Conservation (phyloP, 2,888 invertebrate species). For the Caenorhabditis wallacei region DNA sequence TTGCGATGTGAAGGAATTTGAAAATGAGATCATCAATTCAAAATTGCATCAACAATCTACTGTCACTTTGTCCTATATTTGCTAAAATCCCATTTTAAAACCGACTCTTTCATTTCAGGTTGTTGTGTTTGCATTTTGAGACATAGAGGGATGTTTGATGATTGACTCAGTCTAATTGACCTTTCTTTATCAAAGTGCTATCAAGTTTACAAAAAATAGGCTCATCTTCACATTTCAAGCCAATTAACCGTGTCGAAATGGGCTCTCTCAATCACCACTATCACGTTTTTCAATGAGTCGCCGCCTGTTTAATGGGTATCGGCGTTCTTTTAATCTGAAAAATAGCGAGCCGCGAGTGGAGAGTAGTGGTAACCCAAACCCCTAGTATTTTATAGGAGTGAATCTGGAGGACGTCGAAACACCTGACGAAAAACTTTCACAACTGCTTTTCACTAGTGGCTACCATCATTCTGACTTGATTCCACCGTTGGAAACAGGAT, state of each 20-base stretch:
- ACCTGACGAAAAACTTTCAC: slow-evolving; percentile 58
- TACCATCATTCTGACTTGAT: slow-evolving; percentile 36
- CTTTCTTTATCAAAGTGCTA: slow-evolving; percentile 49
- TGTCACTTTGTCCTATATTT: too few species aligned
- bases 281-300: slow-evolving; percentile 54
- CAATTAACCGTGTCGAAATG: slow-evolving; percentile 41
- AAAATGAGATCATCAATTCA: too few species aligned
- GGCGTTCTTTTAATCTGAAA: slow-evolving; percentile 64
- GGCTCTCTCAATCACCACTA: slow-evolving; percentile 41
- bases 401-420: slow-evolving; percentile 51
- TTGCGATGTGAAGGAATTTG: too few species aligned
- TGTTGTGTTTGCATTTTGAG: neutral
- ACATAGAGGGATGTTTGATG: slow-evolving; percentile 25
- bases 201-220: neutral
- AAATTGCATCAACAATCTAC: too few species aligned
- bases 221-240: neutral
- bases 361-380: slow-evolving; percentile 57
- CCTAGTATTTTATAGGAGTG: slow-evolving; percentile 54
- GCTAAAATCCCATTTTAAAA: too few species aligned
- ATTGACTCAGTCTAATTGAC: slow-evolving; percentile 26
- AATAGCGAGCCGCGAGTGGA: slow-evolving; percentile 44
- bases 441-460: slow-evolving; percentile 35
- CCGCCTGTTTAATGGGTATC: slow-evolving; percentile 60
- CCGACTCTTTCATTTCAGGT: too few species aligned
- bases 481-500: slow-evolving; percentile 31